Conservation (phyloP, 2,888 invertebrate genomes). For the Pyrochroa serraticornis region DNA sequence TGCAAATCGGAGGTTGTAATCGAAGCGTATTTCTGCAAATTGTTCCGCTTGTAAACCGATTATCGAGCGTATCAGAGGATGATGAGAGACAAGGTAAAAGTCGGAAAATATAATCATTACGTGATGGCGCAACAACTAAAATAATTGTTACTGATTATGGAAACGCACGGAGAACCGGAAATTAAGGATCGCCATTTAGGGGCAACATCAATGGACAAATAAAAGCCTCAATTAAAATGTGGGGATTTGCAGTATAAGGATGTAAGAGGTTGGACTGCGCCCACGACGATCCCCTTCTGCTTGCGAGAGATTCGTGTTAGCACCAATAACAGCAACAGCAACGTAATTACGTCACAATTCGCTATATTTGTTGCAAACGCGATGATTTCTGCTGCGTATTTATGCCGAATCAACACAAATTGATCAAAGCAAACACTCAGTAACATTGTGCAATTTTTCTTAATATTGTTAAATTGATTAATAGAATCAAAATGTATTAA, state of each 20-base stretch:
- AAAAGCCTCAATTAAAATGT: slow-evolving; percentile 26
- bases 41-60: not conserved
- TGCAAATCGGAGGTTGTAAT: too few relatives aligned
- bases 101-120: slow-evolving; percentile 10
- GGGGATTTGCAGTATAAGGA: slow-evolving; percentile 27
- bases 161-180: not conserved
- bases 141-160: slow-evolving; percentile 15
- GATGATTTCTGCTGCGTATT: not conserved
- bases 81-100: too few relatives aligned
- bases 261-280: slow-evolving; percentile 46
- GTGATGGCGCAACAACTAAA: slow-evolving; percentile 7
- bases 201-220: slow-evolving; percentile 17
- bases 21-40: slow-evolving; percentile 20
- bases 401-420: too few relatives aligned
- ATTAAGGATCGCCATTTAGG: slow-evolving; percentile 18
- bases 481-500: too few relatives aligned
- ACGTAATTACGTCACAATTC: slow-evolving; percentile 18
- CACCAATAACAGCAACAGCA: slow-evolving; percentile 22
- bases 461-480: too few relatives aligned
- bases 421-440: too few relatives aligned
- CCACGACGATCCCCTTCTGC: slow-evolving; percentile 41
- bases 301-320: slow-evolving; percentile 19
- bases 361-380: slow-evolving; percentile 18
- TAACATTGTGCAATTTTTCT: too few relatives aligned
- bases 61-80: too few relatives aligned